These are phyloP conservation scores for Hydrotaea diabolus DNA, from an alignment of 2,888 invertebrate genomes.

Conservation along the genomic window DNA sequence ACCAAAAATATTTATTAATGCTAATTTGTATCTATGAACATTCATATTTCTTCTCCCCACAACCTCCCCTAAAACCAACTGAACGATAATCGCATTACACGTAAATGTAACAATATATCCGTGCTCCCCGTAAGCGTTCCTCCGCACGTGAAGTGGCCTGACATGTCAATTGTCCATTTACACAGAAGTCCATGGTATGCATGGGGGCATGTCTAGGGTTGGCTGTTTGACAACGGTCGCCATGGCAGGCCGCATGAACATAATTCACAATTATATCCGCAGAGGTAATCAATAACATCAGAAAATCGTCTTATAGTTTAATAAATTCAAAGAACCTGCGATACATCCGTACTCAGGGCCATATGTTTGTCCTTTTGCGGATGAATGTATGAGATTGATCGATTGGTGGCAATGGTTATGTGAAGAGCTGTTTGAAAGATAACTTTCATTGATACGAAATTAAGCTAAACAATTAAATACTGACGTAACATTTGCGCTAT, in stretches of 20 bases:
- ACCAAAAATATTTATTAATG: no score
- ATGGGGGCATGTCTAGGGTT: no score
- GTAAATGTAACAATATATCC: no score
- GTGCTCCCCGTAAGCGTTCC: no score
- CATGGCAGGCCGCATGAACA: neutral
- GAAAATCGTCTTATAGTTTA: neutral
- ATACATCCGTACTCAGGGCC: neutral
- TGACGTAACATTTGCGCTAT: neutral
- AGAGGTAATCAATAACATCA: neutral
- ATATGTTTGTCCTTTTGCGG: neutral
- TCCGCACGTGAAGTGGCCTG: no score
- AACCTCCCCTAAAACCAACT: no score
- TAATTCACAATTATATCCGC: neutral
- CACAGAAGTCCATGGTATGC: no score
- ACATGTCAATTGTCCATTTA: no score
- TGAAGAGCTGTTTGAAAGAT: neutral
- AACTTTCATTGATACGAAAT: neutral
- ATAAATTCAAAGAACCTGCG: neutral
- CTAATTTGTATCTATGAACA: no score
- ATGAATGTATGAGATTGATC: neutral
- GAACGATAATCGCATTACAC: no score
- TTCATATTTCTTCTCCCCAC: no score
- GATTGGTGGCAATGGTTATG: neutral
- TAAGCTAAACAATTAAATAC: neutral
- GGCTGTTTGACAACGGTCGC: neutral